Evolutionary conservation across 1,140 invertebrate species (phyloP), one percentile per base, ranked within the genome.

Genomic region (Leucophenga varia): DNA sequence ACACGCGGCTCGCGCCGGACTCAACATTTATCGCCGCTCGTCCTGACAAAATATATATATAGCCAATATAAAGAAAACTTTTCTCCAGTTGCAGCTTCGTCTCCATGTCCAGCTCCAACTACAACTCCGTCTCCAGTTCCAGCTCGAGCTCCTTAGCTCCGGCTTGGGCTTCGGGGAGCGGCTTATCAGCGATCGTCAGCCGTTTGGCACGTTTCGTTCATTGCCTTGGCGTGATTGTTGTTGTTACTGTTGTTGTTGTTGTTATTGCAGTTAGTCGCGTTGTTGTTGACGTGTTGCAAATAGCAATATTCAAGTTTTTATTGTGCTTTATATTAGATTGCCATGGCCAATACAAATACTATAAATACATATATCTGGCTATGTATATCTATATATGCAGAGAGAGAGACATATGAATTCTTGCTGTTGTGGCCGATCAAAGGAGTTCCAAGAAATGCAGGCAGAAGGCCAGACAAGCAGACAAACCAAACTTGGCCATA

Each of bases 251-350:
- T 19, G 28, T 20, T 19, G 17, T 17, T 46, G 44, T 40, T 52
- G 38, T 47, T 47, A 58, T 61, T 65, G 61, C n/a, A n/a, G n/a
- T n/a, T n/a, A n/a, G n/a, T n/a, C n/a, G n/a, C n/a, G n/a, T 34
- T 14, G 7, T 14, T 34, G 32, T 10, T 14, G 16, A 65, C 63
- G 63, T 65, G 63, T 65, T 65, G 63, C 63, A 65, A 65, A 65
- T 65, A 53, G 59, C 56, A 57, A 59, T 63, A 65, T 65, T 59
- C 63, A 38, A 67, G 63, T 65, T 67, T 65, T 65, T 67, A 63
- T 65, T 65, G 63, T 65, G 63, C 55, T 53, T 65, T 61, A 65
- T 63, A 65, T 65, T 67, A 65, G 59, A 65, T 65, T 67, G 61
- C 59, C 63, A 64, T 56, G 61, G 52, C 59, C 63, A 65, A 65